These are phyloP conservation scores for Neosilurus mollespiculum DNA, from an alignment of 2,797 vertebrate genomes.

Conservation along the genomic window DNA sequence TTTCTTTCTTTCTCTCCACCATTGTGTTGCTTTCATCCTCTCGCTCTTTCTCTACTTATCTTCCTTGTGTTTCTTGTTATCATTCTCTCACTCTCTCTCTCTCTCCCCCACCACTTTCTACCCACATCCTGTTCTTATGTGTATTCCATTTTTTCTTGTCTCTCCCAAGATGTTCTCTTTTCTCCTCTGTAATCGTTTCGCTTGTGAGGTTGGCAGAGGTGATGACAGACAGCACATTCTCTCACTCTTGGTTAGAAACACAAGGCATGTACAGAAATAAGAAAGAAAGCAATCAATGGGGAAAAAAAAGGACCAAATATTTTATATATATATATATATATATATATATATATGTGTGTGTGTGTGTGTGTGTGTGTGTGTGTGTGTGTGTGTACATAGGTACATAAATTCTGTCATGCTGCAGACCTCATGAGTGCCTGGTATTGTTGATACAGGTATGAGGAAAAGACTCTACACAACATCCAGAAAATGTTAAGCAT, in stretches of 20 bases:
- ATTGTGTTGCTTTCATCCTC: neutral
- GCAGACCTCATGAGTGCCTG: neutral
- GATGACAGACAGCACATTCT: constrained; percentile 24
- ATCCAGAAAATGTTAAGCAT: neutral
- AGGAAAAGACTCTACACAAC: neutral
- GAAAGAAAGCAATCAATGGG: neutral
- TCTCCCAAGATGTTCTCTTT: constrained; percentile 23
- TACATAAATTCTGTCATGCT: neutral
- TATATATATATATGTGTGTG: too few relatives aligned
- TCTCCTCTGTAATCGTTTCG: constrained; percentile 23
- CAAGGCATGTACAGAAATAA: constrained; percentile 20
- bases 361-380: too few relatives aligned
- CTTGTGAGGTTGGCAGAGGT: constrained; percentile 23
- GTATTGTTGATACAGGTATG: neutral
- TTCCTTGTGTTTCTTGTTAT: too few relatives aligned
- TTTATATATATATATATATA: too few relatives aligned
- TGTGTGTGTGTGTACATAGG: too few relatives aligned
- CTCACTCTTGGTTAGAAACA: constrained; percentile 28
- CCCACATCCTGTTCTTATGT: constrained; percentile 21
- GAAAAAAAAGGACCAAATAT: neutral
- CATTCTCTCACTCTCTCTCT: neutral
- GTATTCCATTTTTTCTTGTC: constrained; percentile 33
- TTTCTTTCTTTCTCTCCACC: neutral
- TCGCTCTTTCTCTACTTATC: neutral
- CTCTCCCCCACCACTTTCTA: neutral